Percentiles rank a stretch among this genome's conserved stretches.
phyloP scores from a whole-genome alignment of 1,140 invertebrate genomes.

The Cotesia vestalis region DNA sequence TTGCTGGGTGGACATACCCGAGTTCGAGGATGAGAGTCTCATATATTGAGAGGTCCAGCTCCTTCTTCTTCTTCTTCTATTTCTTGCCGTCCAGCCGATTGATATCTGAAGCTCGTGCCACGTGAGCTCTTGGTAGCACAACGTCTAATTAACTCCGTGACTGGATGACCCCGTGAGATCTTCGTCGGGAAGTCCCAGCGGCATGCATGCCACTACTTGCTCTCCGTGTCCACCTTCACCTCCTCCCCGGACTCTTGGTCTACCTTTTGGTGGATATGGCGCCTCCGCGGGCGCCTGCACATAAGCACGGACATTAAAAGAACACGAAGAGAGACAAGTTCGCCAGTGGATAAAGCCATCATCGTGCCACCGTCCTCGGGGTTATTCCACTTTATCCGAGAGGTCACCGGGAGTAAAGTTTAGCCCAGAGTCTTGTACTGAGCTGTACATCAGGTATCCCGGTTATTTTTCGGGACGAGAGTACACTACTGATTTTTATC shows the following conservation, averaged over 20 bases:
- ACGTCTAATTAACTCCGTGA: slow-evolving; percentile 67
- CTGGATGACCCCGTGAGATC: slow-evolving; percentile 60
- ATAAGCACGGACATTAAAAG: slow-evolving; percentile 38
- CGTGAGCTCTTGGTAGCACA: slow-evolving; percentile 52
- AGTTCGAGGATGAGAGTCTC: no score
- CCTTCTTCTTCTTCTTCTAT: background rate
- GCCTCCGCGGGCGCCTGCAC: slow-evolving; percentile 43
- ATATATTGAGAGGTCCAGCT: slow-evolving; percentile 2
- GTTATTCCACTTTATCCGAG: slow-evolving; percentile 26
- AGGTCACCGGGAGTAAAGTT: slow-evolving; percentile 19
- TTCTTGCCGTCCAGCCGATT: slow-evolving; percentile 28
- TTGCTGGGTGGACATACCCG: no score
- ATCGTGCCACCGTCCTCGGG: slow-evolving; percentile 46
- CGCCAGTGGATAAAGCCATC: slow-evolving; percentile 53
- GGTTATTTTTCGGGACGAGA: slow-evolving; percentile 20
- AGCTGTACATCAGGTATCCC: slow-evolving; percentile 26
- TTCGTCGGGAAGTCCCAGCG: slow-evolving; percentile 10
- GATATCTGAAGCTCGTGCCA: slow-evolving; percentile 48
- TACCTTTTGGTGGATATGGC: slow-evolving; percentile 34
- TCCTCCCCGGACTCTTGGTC: no score
- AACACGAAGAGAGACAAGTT: slow-evolving; percentile 26
- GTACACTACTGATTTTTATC: background rate
- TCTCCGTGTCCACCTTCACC: no score
- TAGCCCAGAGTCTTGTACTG: no score
- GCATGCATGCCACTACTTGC: slow-evolving; percentile 31